Percentiles rank a stretch among this genome's conserved stretches.
Conservation (phyloP, 2,888 invertebrate genomes). For the Brachyptera putata region DNA sequence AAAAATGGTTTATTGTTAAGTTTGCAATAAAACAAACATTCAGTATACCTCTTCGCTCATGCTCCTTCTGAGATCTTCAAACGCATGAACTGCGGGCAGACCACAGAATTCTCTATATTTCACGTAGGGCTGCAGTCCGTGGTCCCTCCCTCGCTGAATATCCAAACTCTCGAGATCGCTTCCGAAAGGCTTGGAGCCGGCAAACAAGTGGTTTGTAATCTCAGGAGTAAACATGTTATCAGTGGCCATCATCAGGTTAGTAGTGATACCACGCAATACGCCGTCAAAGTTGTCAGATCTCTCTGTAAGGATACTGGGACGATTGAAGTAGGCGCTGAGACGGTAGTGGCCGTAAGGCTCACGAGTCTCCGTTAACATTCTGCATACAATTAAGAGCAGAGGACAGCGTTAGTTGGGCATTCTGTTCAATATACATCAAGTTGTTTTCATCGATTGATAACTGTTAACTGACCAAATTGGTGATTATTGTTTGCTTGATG, state of each 20-base stretch:
- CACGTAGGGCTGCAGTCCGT: slow-evolving; percentile 36
- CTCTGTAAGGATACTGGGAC: slow-evolving; percentile 1
- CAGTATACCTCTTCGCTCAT: slow-evolving; percentile 30
- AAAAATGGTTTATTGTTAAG: too few relatives aligned
- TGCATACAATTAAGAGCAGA: slow-evolving; percentile 11
- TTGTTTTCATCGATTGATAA: too few relatives aligned
- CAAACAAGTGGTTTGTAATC: slow-evolving; percentile 38
- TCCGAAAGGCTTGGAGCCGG: slow-evolving; percentile 36
- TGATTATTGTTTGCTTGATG: too few relatives aligned
- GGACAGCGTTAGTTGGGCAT: too few relatives aligned
- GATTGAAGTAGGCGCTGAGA: slow-evolving; percentile 14
- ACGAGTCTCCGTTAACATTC: slow-evolving; percentile 20
- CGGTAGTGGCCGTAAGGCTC: not conserved
- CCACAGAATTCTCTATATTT: slow-evolving; percentile 35
- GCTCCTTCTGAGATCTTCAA: slow-evolving; percentile 29
- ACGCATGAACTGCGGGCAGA: slow-evolving; percentile 31
- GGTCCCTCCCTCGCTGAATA: slow-evolving; percentile 39
- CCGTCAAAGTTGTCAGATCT: slow-evolving; percentile 4
- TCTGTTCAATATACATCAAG: too few relatives aligned
- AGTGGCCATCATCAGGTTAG: not conserved
- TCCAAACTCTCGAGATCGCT: slow-evolving; percentile 39
- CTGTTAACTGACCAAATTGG: too few relatives aligned
- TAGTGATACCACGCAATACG: slow-evolving; percentile 13
- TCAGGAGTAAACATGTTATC: slow-evolving; percentile 22
- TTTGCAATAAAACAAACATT: not conserved